Evolutionary conservation across 1,140 invertebrate species (phyloP).

Genomic region (Druon quercuslanigerum): DNA sequence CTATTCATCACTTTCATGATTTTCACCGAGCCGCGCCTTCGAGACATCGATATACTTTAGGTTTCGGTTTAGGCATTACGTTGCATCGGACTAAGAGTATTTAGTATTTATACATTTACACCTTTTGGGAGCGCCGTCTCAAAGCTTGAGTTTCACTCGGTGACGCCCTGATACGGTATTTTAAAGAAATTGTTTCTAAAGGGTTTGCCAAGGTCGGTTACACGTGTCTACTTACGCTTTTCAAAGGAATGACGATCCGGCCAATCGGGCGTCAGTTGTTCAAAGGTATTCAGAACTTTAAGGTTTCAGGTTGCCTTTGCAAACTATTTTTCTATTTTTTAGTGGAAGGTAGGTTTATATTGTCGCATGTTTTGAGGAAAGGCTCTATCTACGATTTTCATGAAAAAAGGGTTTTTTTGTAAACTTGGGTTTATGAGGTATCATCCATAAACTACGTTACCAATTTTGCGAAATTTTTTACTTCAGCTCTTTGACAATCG

Average conservation of each 20-base stretch:
- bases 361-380: no score
- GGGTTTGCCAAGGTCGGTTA: constrained; percentile 23
- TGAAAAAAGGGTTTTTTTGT: no score
- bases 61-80: background rate
- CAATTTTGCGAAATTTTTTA: no score
- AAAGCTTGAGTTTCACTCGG: background rate
- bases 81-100: background rate
- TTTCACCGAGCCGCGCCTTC: constrained; percentile 14
- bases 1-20: constrained; percentile 28
- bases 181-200: background rate
- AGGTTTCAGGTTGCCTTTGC: no score
- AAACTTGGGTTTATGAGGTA: no score
- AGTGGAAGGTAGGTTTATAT: no score
- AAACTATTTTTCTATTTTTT: no score
- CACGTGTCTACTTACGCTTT: background rate
- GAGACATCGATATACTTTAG: constrained; percentile 28
- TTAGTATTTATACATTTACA: constrained; percentile 13
- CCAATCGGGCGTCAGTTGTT: background rate
- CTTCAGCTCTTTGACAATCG: no score
- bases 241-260: background rate
- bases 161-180: constrained; percentile 10
- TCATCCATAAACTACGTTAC: no score
- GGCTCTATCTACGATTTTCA: no score
- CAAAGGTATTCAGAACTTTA: no score
- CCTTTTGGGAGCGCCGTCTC: constrained; percentile 19